These are phyloP conservation scores for Eupithecia subumbrata DNA, from an alignment of 2,888 invertebrate genomes.

Conservation along the genomic window DNA sequence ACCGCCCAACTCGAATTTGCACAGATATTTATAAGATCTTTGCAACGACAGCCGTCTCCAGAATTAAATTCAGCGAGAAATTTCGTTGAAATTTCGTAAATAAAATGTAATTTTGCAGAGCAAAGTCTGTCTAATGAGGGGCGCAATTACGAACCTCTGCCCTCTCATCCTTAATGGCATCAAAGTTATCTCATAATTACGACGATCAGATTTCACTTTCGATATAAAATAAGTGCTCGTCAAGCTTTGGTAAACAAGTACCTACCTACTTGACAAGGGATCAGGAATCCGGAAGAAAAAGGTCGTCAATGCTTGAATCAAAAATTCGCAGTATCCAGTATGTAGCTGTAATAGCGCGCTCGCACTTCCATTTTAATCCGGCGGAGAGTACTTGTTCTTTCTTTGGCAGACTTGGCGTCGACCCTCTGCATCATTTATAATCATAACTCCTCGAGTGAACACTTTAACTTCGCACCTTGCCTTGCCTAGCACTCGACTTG, in stretches of 20 bases:
- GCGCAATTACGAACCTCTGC: constrained; percentile 65
- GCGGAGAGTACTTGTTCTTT: constrained; percentile 48
- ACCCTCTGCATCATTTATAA: constrained; percentile 73
- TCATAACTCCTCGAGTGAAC: constrained; percentile 66
- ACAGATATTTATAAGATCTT: constrained; percentile 30
- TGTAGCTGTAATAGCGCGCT: neutral
- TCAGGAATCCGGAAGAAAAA: neutral
- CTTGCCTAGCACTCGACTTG: constrained; percentile 60
- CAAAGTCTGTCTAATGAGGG: constrained; percentile 64
- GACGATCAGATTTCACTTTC: constrained; percentile 50
- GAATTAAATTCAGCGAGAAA: constrained; percentile 55
- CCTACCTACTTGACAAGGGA: constrained; percentile 5
- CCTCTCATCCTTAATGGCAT: constrained; percentile 59
- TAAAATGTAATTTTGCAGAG: constrained; percentile 65
- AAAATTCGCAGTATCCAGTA: neutral
- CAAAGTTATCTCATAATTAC: constrained; percentile 59
- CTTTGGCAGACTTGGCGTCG: constrained; percentile 52
- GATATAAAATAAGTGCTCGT: constrained; percentile 21
- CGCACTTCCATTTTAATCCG: constrained; percentile 56
- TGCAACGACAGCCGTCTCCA: constrained; percentile 39
- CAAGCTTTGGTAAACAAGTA: constrained; percentile 3
- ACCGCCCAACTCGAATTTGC: constrained; percentile 20
- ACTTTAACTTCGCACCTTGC: constrained; percentile 68
- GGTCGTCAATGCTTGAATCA: neutral
- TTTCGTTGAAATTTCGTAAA: constrained; percentile 61